Base-by-base conservation (phyloP, 2,888 invertebrate species). In the Syrista parreyssii region DNA sequence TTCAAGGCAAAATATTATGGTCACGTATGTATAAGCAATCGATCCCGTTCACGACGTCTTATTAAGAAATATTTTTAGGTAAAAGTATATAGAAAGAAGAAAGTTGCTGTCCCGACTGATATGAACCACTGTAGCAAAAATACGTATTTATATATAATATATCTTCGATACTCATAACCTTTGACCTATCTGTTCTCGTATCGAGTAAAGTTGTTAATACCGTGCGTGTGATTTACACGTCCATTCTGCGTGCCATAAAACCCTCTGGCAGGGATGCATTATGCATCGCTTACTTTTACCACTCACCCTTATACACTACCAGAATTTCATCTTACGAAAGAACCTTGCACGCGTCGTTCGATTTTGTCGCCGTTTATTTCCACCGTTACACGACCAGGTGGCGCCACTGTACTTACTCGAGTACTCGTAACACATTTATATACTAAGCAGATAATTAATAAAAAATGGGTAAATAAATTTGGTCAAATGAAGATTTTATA, bases 281-380 rank as follows among this genome's bases (percentile, higher is more conserved):
- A 83, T 82, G 80, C 79, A 82, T 78, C 82, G 81, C 82, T 83
- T 83, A 82, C 78, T 79, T 78, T 77, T 68, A 74, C 79, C 79
- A 80, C 75, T 68, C 77, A 40, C 75, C 68, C 23, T 55, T 55
- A 55, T 6, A 23, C 23, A 55, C 23, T 55, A 23, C 9, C 55
- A 15, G 55, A 55, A 55, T 55, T 55, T 55, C 23, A 55, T 23
- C 23, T 55, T 55, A 55, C 55, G 55, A 55, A 55, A 9, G 55
- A 0, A 55, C 23, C 1, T 9, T 2, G 2, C 9, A 23, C 23
- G 55, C 23, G 9, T 9, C 55, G 55, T 55, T 23, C 23, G 55
- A 23, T 9, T 55, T 55, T 55, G 55, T 23, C 23, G 23, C 2
- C 23, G 9, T 55, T 55, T 55, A 55, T 23, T 23, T 23, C 23